Percentiles rank a stretch among this genome's conserved stretches.
Conservation (phyloP, 1,140 invertebrate species). For the Archivesica marissinica region DNA sequence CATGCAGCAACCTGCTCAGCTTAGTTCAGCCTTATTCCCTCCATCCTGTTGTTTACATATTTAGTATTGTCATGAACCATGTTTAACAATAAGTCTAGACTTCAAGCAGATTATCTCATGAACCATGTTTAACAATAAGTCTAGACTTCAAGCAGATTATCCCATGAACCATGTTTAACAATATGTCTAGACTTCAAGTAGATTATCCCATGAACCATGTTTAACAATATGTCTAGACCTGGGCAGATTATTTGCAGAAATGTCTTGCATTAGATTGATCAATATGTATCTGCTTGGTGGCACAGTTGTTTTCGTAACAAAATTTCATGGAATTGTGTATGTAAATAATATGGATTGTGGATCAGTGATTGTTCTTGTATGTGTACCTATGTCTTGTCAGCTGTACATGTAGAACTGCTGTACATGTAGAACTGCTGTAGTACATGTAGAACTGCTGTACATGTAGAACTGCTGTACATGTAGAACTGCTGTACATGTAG, state of each 20-base stretch:
- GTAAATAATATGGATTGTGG: neutral
- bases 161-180: neutral
- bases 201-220: neutral
- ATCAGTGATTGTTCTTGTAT: neutral
- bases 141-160: neutral
- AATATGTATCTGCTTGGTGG: too few relatives aligned
- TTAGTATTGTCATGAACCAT: conserved; percentile 13
- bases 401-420: too few relatives aligned
- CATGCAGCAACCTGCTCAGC: too few relatives aligned
- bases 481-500: too few relatives aligned
- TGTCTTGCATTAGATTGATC: too few relatives aligned
- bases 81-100: neutral
- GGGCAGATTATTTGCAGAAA: too few relatives aligned
- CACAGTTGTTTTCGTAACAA: too few relatives aligned
- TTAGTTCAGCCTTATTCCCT: too few relatives aligned
- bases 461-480: too few relatives aligned
- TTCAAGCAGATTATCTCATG: neutral
- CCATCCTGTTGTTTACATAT: neutral
- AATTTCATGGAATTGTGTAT: neutral
- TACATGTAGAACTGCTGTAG: too few relatives aligned
- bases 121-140: neutral
- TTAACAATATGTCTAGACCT: neutral
- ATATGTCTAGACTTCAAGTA: neutral
- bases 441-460: too few relatives aligned
- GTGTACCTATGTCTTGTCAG: conserved; percentile 10